These are phyloP conservation scores for Oikopleura dioica DNA, from an alignment of 23 tunicate genomes.

Conservation along the genomic window DNA sequence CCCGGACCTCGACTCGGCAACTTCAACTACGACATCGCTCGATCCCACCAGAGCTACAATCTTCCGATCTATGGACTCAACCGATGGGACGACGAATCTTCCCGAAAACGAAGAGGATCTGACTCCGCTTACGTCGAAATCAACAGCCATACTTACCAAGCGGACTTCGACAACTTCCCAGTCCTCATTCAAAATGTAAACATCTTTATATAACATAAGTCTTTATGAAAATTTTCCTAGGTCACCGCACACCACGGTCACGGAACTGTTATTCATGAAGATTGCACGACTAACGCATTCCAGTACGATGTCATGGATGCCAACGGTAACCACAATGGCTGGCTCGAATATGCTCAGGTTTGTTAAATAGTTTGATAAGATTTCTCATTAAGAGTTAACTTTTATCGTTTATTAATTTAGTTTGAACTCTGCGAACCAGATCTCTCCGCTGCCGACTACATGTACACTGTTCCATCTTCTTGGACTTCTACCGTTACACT, in stretches of 20 bases:
- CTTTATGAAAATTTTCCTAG: too few species aligned
- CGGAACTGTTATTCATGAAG: not conserved
- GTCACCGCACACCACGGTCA: constrained; percentile 11
- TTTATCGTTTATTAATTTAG: not conserved
- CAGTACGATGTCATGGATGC: not conserved
- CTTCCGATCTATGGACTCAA: constrained; percentile 11
- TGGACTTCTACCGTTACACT: not conserved
- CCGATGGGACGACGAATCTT: too few species aligned
- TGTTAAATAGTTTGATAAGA: too few species aligned
- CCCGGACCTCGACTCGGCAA: constrained; percentile 8
- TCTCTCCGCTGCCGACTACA: too few species aligned
- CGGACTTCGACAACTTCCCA: too few species aligned
- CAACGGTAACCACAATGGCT: not conserved
- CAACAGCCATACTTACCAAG: too few species aligned
- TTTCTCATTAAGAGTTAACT: too few species aligned
- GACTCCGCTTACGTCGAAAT: too few species aligned
- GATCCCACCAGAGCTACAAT: constrained; percentile 4
- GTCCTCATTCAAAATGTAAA: too few species aligned
- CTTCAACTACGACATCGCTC: constrained; percentile 11
- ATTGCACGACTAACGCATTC: not conserved
- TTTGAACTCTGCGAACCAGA: too few species aligned
- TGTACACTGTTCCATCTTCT: not conserved
- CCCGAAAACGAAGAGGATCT: too few species aligned
- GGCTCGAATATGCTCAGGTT: constrained; percentile 2
- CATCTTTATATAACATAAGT: too few species aligned